A percentile compares a stretch with the other conserved stretches of the same genome.
These are phyloP conservation scores for Polyommatus icarus DNA, from an alignment of 2,888 invertebrate species.

Conservation along the genomic window DNA sequence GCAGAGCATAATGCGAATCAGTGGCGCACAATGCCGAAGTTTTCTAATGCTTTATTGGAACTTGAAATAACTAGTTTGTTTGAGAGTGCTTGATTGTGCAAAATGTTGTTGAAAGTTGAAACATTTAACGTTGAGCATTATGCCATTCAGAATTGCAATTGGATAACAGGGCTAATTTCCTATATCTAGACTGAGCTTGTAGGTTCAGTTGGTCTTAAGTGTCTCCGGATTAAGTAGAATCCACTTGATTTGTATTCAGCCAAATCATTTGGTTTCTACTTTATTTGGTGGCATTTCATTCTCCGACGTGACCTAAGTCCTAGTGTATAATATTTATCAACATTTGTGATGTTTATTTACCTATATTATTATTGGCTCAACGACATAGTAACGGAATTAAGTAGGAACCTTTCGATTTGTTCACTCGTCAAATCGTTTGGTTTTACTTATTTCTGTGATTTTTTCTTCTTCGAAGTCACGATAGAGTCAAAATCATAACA, in stretches of 20 bases:
- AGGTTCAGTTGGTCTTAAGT: not conserved
- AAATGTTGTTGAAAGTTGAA: too few species aligned
- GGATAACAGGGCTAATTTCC: too few species aligned
- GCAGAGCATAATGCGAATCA: too few species aligned
- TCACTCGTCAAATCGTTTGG: conserved; percentile 14
- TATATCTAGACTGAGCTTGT: too few species aligned
- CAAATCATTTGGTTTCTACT: conserved; percentile 13
- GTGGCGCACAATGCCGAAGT: too few species aligned
- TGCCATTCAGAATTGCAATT: too few species aligned
- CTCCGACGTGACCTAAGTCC: not conserved
- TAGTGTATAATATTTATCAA: not conserved
- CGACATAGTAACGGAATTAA: conserved; percentile 31
- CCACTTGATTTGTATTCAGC: not conserved
- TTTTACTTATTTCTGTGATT: conserved; percentile 6
- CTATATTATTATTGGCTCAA: too few species aligned
- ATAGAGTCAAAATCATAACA: not conserved
- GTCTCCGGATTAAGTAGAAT: conserved; percentile 23
- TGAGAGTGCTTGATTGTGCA: too few species aligned
- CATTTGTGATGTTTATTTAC: not conserved
- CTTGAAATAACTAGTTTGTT: too few species aligned
- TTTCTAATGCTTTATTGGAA: too few species aligned
- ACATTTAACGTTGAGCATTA: too few species aligned
- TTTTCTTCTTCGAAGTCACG: not conserved
- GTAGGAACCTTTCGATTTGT: conserved; percentile 27
- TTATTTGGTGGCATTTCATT: not conserved